Evolutionary conservation across 2,113 vertebrate species (phyloP).

Genomic region (Okapia johnstoni): DNA sequence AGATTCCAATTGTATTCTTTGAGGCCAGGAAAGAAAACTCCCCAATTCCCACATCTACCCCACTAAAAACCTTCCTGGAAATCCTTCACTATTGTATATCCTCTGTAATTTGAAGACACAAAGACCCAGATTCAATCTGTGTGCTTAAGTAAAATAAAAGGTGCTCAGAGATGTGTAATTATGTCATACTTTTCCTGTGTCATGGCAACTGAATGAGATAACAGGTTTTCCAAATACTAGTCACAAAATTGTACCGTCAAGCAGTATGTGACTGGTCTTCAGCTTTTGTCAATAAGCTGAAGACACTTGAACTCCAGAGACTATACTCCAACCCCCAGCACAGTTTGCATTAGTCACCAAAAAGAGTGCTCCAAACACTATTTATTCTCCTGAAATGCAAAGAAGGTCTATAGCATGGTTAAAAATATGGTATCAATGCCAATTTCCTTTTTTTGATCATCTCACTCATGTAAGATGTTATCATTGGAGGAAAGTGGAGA

Average conservation of each 20-base stretch:
- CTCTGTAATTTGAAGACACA: constrained; percentile 1
- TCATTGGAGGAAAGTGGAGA: neutral
- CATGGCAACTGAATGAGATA: neutral
- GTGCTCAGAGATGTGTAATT: neutral
- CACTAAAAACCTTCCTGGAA: neutral
- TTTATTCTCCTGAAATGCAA: neutral
- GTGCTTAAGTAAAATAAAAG: neutral
- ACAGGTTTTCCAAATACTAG: neutral
- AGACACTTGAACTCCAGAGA: neutral
- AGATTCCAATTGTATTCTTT: neutral
- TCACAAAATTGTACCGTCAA: neutral
- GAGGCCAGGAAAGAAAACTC: neutral
- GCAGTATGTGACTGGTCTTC: neutral
- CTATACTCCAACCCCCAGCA: no score
- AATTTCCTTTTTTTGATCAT: neutral
- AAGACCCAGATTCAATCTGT: neutral
- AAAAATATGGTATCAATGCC: neutral
- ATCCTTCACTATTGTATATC: neutral
- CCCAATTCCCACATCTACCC: neutral
- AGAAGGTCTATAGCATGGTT: neutral
- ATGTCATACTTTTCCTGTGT: neutral
- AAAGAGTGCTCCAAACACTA: neutral
- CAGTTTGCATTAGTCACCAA: neutral
- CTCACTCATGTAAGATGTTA: neutral
- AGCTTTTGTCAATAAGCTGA: neutral